Evolutionary conservation across 2,113 vertebrate species (phyloP).

Genomic region (Collichthys lucidus): DNA sequence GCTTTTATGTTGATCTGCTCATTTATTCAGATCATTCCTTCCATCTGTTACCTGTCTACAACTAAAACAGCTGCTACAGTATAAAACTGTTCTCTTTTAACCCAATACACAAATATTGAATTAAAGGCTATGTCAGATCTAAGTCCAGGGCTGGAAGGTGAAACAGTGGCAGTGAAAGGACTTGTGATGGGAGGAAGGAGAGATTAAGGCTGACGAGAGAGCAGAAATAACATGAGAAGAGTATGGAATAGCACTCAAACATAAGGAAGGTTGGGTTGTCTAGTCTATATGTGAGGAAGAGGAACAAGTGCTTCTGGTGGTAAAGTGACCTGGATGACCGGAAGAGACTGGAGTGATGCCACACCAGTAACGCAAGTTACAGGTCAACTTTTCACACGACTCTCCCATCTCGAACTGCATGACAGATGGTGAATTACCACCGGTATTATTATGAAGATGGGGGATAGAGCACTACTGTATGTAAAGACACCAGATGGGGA

Average conservation of each 20-base stretch:
- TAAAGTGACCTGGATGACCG: slow-evolving; percentile 92
- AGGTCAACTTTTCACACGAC: slow-evolving; percentile 22
- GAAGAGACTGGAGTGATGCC: slow-evolving; percentile 69
- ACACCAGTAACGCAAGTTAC: neutral
- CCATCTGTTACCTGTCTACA: neutral
- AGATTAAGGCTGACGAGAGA: neutral
- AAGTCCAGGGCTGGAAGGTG: neutral
- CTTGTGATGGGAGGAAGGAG: neutral
- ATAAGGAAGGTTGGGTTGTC: neutral
- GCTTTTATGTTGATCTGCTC: too few species aligned
- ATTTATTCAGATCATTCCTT: too few species aligned
- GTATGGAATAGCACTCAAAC: neutral
- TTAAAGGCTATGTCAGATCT: neutral
- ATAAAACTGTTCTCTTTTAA: slow-evolving; percentile 5
- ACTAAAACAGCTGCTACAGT: slow-evolving; percentile 13
- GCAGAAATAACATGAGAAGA: neutral
- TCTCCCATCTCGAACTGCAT: neutral
- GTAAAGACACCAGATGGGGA: neutral
- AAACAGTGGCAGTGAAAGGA: slow-evolving; percentile 5
- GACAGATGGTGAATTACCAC: neutral
- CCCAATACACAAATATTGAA: neutral
- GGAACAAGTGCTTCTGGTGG: slow-evolving; percentile 41
- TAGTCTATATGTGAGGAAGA: too few species aligned
- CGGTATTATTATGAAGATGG: neutral
- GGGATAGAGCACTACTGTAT: too few species aligned